Conservation (phyloP, 2,797 vertebrate genomes). For the Atherinosoma microstoma region DNA sequence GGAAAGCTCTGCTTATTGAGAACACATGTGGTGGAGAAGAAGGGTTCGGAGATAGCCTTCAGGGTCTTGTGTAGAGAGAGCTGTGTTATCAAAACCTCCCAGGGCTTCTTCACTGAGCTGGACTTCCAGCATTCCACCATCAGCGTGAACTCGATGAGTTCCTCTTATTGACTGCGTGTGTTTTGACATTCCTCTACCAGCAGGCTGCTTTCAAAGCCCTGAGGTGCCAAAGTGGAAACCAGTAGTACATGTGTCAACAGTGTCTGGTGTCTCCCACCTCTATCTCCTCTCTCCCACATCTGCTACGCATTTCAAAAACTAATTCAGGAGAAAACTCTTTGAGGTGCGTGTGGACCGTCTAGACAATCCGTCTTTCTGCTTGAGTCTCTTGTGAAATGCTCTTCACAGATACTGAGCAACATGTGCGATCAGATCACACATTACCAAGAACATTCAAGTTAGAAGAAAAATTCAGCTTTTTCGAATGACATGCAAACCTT, state of each 20-base stretch:
- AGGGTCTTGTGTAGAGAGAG: conserved; percentile 64
- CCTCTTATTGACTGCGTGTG: conserved; percentile 77
- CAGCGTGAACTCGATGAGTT: conserved; percentile 79
- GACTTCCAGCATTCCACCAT: conserved; percentile 79
- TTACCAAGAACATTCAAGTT: conserved; percentile 12
- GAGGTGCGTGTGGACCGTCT: conserved; percentile 60
- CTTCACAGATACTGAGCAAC: conserved; percentile 32
- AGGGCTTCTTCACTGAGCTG: conserved; percentile 73
- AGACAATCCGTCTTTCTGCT: conserved; percentile 65
- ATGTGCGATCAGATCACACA: conserved; percentile 29
- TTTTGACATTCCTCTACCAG: conserved; percentile 83
- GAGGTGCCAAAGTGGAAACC: conserved; percentile 83
- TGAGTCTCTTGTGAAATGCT: conserved; percentile 51
- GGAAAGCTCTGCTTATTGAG: conserved; percentile 72
- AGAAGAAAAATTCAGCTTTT: not conserved
- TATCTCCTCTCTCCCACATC: conserved; percentile 74
- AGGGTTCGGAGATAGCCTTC: conserved; percentile 71
- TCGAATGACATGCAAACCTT: no score
- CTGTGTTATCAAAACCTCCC: conserved; percentile 78
- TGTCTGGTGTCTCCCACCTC: conserved; percentile 78
- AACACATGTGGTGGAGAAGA: conserved; percentile 79
- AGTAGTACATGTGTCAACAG: conserved; percentile 83
- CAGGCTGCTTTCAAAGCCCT: conserved; percentile 77
- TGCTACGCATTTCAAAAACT: conserved; percentile 75
- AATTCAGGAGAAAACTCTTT: conserved; percentile 73